Percentiles rank a stretch among this genome's conserved stretches.
These are phyloP conservation scores for Serilophus lunatus DNA, from an alignment of 2,113 vertebrate genomes.

Conservation along the genomic window DNA sequence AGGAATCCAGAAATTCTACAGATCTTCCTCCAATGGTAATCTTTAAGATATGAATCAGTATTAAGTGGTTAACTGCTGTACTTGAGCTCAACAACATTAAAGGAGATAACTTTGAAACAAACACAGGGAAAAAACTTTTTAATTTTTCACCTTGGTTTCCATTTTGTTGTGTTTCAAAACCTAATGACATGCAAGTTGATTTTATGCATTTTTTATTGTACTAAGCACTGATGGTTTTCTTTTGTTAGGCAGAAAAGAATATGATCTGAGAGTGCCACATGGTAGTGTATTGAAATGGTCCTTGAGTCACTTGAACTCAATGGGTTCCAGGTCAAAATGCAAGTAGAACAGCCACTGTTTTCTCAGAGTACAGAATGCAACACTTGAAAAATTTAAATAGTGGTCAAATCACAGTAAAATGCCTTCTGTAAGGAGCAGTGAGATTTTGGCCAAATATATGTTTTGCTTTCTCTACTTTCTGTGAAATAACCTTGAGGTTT, in stretches of 20 bases:
- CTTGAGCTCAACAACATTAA: background rate
- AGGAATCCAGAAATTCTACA: background rate
- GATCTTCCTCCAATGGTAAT: background rate
- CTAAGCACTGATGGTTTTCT: background rate
- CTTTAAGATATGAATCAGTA: background rate
- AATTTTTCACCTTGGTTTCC: background rate
- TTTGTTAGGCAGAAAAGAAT: background rate
- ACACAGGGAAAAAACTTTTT: background rate
- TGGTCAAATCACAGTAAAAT: background rate
- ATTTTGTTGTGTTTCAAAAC: background rate
- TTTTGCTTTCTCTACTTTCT: background rate
- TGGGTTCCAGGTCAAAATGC: conserved; percentile 19
- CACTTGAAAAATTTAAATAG: background rate
- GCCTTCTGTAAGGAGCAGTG: background rate
- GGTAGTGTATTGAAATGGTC: conserved; percentile 17
- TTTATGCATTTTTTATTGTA: background rate
- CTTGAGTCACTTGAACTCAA: background rate
- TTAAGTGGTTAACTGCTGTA: background rate
- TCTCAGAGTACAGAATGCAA: background rate
- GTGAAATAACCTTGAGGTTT: background rate
- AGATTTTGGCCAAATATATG: background rate
- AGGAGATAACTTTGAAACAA: background rate
- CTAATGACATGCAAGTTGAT: background rate
- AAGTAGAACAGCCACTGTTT: background rate
- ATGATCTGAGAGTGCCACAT: background rate